Conservation (phyloP, 2,797 vertebrate species). For the Hozukius guyotensis region DNA sequence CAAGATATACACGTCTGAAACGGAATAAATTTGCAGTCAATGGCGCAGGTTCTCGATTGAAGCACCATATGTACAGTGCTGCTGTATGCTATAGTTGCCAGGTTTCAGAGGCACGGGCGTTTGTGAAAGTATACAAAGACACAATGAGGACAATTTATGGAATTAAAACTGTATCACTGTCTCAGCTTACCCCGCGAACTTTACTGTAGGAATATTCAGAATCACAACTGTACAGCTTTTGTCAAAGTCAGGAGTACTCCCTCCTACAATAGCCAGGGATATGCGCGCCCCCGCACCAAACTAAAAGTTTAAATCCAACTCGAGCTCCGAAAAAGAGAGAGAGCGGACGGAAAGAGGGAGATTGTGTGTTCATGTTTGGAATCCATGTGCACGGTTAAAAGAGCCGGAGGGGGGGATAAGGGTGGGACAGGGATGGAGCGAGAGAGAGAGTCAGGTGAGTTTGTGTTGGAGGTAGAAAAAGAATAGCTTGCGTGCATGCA, state of each 20-base stretch:
- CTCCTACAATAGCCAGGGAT: constrained; percentile 63
- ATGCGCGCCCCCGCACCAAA: constrained; percentile 55
- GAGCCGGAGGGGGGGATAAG: not conserved
- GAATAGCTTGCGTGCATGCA: not conserved
- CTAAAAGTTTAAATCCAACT: constrained; percentile 69
- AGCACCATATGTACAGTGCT: constrained; percentile 78
- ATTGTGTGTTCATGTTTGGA: constrained; percentile 32
- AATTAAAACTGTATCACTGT: constrained; percentile 57
- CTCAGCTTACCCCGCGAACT: constrained; percentile 50
- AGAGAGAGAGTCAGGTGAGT: constrained; percentile 63
- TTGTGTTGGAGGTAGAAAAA: constrained; percentile 20
- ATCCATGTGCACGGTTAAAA: constrained; percentile 38
- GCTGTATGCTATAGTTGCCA: constrained; percentile 58
- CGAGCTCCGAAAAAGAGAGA: constrained; percentile 26
- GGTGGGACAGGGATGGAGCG: not conserved
- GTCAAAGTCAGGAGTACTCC: constrained; percentile 62
- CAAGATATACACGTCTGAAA: constrained; percentile 65
- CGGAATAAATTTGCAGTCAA: constrained; percentile 73
- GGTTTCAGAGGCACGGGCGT: constrained; percentile 39
- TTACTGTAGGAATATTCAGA: constrained; percentile 51
- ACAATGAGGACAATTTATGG: constrained; percentile 63
- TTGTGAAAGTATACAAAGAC: constrained; percentile 45
- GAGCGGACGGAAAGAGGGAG: constrained; percentile 38
- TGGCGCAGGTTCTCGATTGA: constrained; percentile 56
- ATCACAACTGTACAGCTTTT: constrained; percentile 58